Conservation (phyloP, 2,888 invertebrate genomes). For the Agrochola lychnidis region DNA sequence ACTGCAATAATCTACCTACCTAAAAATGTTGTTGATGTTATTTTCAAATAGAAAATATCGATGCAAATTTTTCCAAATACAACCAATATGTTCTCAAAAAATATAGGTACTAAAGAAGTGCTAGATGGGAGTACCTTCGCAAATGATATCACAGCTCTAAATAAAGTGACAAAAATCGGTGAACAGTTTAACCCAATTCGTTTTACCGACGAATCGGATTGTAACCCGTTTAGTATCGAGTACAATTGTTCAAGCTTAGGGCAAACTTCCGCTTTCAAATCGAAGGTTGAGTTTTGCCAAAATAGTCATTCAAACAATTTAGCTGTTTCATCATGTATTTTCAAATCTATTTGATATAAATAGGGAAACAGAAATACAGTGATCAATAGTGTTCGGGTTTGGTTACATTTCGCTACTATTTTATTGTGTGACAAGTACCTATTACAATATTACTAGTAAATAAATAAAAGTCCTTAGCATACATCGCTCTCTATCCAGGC, state of each 20-base stretch:
- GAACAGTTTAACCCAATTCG: slow-evolving; percentile 40
- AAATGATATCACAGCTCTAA: background rate
- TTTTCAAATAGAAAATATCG: background rate
- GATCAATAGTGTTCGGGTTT: slow-evolving; percentile 34
- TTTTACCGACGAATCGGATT: slow-evolving; percentile 43
- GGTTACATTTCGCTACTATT: background rate
- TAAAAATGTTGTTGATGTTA: background rate
- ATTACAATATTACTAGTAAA: background rate
- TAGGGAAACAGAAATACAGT: slow-evolving; percentile 11
- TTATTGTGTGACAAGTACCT: background rate
- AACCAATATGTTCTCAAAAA: background rate
- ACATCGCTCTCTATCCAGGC: background rate
- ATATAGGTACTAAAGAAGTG: background rate
- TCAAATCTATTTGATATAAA: slow-evolving; percentile 56
- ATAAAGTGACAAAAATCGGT: slow-evolving; percentile 21
- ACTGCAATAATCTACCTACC: background rate
- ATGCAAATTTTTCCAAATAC: background rate
- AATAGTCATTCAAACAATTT: slow-evolving; percentile 48
- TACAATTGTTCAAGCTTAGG: slow-evolving; percentile 53
- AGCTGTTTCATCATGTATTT: slow-evolving; percentile 59
- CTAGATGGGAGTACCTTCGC: background rate
- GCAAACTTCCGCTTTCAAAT: slow-evolving; percentile 60
- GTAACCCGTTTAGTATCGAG: slow-evolving; percentile 16
- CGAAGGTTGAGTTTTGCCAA: slow-evolving; percentile 58
- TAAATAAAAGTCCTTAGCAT: background rate